Conservation (phyloP, 2,888 invertebrate genomes). For the Smittia sp. region DNA sequence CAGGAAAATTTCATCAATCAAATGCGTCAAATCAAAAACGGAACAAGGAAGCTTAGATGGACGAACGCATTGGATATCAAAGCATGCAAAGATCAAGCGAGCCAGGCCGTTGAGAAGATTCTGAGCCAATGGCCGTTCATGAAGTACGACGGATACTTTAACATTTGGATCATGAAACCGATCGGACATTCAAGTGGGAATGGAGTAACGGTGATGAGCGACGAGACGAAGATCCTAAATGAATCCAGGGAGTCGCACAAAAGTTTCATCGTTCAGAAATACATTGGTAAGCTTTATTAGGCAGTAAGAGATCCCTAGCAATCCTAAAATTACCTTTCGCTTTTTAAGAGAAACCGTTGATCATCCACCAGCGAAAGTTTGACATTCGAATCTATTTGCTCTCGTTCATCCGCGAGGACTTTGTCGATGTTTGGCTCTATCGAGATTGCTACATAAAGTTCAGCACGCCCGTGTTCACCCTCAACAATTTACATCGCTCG, state of each 20-base stretch:
- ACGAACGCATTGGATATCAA: background rate
- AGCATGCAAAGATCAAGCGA: conserved; percentile 52
- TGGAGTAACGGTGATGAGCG: conserved; percentile 73
- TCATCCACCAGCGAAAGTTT: conserved; percentile 22
- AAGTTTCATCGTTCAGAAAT: conserved; percentile 85
- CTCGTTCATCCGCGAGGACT: background rate
- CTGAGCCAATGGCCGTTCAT: conserved; percentile 60
- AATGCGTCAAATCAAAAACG: conserved; percentile 46
- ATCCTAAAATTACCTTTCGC: background rate
- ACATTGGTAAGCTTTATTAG: conserved; percentile 63
- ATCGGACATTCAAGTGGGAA: conserved; percentile 72
- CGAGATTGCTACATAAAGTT: conserved; percentile 32
- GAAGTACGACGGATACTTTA: conserved; percentile 69
- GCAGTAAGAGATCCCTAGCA: conserved; percentile 42
- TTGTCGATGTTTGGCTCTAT: conserved; percentile 28
- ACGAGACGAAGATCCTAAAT: conserved; percentile 65
- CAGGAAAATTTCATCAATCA: conserved; percentile 55
- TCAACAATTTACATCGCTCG: background rate
- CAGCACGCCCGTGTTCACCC: background rate
- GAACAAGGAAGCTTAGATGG: conserved; percentile 40
- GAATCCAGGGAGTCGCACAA: no score
- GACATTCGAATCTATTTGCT: conserved; percentile 26
- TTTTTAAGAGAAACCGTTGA: conserved; percentile 1
- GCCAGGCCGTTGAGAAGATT: conserved; percentile 59
- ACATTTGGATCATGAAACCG: conserved; percentile 84